Percentiles rank a stretch among this genome's conserved stretches.
phyloP scores from a whole-genome alignment of 2,888 invertebrate genomes.

The Trisateles emortualis region DNA sequence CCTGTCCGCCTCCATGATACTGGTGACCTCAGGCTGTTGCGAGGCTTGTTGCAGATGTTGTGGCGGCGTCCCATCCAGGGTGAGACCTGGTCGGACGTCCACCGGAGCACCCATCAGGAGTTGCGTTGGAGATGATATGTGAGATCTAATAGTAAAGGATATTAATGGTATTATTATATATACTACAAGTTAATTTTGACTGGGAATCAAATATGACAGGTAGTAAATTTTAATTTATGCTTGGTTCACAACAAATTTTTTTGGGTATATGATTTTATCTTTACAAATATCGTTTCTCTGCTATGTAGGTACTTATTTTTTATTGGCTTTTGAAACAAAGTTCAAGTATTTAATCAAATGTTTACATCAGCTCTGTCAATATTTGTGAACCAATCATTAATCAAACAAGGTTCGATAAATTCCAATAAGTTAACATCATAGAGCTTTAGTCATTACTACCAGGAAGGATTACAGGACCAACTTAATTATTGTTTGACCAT shows the following conservation, averaged over 20 bases:
- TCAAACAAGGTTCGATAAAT: slow-evolving; percentile 39
- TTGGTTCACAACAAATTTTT: slow-evolving; percentile 13
- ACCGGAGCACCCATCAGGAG: slow-evolving; percentile 79
- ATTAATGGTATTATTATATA: not conserved
- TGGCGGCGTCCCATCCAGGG: slow-evolving; percentile 76
- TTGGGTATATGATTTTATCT: slow-evolving; percentile 6
- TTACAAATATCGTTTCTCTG: not conserved
- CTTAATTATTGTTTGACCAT: not conserved
- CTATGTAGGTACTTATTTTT: slow-evolving; percentile 15
- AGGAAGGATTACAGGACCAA: not conserved
- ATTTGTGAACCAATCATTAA: slow-evolving; percentile 35
- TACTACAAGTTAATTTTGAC: no score
- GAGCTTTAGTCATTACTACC: slow-evolving; percentile 50
- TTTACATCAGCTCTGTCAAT: slow-evolving; percentile 23
- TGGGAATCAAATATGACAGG: no score
- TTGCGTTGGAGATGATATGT: slow-evolving; percentile 83
- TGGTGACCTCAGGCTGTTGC: slow-evolving; percentile 80
- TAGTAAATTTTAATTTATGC: not conserved
- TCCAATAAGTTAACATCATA: slow-evolving; percentile 41
- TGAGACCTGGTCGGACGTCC: slow-evolving; percentile 75
- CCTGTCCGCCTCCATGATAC: slow-evolving; percentile 85
- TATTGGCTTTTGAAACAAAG: not conserved
- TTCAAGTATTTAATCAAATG: slow-evolving; percentile 25
- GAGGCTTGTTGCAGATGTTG: slow-evolving; percentile 76
- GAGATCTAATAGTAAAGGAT: slow-evolving; percentile 64